These are phyloP conservation scores for Plestiodon gilberti DNA, from an alignment of 2,113 vertebrate genomes.

Conservation along the genomic window DNA sequence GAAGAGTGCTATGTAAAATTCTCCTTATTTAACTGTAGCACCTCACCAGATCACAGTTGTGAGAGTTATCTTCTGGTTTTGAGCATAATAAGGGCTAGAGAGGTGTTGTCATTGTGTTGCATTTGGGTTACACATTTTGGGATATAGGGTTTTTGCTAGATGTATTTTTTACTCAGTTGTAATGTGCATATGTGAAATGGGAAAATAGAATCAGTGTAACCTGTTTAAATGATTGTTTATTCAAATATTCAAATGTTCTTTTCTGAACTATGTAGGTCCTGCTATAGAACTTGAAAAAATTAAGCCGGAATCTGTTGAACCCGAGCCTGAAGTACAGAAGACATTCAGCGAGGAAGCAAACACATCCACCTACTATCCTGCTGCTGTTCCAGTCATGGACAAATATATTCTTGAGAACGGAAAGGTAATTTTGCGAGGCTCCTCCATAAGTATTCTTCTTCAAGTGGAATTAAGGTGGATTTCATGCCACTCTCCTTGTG, in stretches of 20 bases:
- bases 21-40: background rate
- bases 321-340: slow-evolving; percentile 82
- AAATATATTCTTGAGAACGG: slow-evolving; percentile 88
- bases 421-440: slow-evolving; percentile 80
- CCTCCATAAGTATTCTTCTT: slow-evolving; percentile 55
- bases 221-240: slow-evolving; percentile 72
- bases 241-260: slow-evolving; percentile 78
- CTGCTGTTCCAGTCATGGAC: slow-evolving; percentile 83
- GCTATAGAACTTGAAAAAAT: slow-evolving; percentile 85
- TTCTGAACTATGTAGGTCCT: slow-evolving; percentile 83
- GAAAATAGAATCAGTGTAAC: slow-evolving; percentile 38
- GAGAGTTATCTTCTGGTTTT: background rate
- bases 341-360: slow-evolving; percentile 84
- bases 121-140: background rate
- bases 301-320: slow-evolving; percentile 81
- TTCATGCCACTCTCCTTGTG: slow-evolving; percentile 33
- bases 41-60: background rate
- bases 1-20: background rate
- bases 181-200: background rate
- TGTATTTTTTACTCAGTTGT: background rate
- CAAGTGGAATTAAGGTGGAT: slow-evolving; percentile 21
- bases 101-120: background rate
- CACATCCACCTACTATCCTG: slow-evolving; percentile 83
- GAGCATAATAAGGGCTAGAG: background rate
- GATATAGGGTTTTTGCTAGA: slow-evolving; percentile 38